Conservation (phyloP, 2,797 vertebrate genomes). For the Takifugu ocellatus region DNA sequence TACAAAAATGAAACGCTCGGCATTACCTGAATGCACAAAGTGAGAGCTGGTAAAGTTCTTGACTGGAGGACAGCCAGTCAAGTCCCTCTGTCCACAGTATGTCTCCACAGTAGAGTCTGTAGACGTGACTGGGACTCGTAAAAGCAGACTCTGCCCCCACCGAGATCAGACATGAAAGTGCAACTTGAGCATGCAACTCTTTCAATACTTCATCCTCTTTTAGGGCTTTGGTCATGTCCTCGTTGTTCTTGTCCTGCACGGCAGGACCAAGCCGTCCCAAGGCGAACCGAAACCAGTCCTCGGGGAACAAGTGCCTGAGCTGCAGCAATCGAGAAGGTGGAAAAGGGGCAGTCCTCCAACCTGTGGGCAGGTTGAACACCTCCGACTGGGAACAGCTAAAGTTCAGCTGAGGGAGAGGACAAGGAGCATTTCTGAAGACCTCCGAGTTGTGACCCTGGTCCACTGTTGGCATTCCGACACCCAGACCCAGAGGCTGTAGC, state of each 20-base stretch:
- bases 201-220: slow-evolving; percentile 83
- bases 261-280: slow-evolving; percentile 81
- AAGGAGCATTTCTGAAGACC: slow-evolving; percentile 52
- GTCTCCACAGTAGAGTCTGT: slow-evolving; percentile 88
- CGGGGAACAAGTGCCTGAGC: slow-evolving; percentile 85
- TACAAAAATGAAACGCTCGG: not conserved
- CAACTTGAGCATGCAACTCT: slow-evolving; percentile 84
- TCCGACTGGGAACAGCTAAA: slow-evolving; percentile 87
- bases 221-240: slow-evolving; percentile 81
- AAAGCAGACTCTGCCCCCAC: slow-evolving; percentile 84
- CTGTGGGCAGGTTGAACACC: slow-evolving; percentile 81
- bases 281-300: slow-evolving; percentile 91
- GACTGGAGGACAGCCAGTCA: slow-evolving; percentile 88
- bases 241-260: slow-evolving; percentile 77
- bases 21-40: slow-evolving; percentile 95
- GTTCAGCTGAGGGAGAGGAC: slow-evolving; percentile 66
- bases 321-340: slow-evolving; percentile 78
- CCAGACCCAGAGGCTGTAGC: slow-evolving; percentile 80
- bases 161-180: slow-evolving; percentile 85
- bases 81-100: slow-evolving; percentile 89
- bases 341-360: slow-evolving; percentile 85
- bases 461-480: slow-evolving; percentile 83
- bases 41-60: slow-evolving; percentile 91
- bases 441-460: slow-evolving; percentile 80
- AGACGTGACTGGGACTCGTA: slow-evolving; percentile 86